Conservation (phyloP, 1,140 invertebrate genomes). For the Coptotermes formosanus region DNA sequence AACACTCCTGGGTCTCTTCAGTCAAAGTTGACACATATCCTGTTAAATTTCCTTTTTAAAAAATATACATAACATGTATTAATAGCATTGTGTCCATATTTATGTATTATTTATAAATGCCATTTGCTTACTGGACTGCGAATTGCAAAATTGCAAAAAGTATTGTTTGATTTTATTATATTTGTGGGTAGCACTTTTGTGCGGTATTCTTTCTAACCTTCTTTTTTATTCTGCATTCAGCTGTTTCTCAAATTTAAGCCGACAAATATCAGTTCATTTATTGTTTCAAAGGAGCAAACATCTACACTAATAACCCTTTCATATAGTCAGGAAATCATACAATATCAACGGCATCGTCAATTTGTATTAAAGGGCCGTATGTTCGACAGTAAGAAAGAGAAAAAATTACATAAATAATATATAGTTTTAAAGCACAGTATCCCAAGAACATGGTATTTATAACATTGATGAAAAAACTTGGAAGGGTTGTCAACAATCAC, state of each 20-base stretch:
- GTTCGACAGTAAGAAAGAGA: neutral
- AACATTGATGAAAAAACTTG: neutral
- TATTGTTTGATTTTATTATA: no score
- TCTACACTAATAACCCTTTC: no score
- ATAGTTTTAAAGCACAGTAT: neutral
- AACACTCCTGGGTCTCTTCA: neutral
- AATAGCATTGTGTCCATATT: neutral
- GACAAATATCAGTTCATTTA: no score
- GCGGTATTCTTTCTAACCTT: no score
- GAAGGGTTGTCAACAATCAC: neutral
- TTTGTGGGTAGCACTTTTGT: no score
- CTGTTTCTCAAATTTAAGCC: no score
- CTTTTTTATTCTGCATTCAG: no score
- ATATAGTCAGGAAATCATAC: no score
- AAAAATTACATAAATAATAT: neutral
- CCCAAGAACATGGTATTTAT: neutral
- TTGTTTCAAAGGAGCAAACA: no score
- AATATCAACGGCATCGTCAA: neutral
- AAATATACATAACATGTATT: neutral
- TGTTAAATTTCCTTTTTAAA: neutral
- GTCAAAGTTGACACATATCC: neutral
- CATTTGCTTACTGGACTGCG: neutral
- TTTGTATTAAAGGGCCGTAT: neutral
- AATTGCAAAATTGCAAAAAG: neutral
- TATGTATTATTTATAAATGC: neutral